Evolutionary conservation across 2,888 invertebrate genomes (phyloP).

Genomic region (Melieria crassipennis): DNA sequence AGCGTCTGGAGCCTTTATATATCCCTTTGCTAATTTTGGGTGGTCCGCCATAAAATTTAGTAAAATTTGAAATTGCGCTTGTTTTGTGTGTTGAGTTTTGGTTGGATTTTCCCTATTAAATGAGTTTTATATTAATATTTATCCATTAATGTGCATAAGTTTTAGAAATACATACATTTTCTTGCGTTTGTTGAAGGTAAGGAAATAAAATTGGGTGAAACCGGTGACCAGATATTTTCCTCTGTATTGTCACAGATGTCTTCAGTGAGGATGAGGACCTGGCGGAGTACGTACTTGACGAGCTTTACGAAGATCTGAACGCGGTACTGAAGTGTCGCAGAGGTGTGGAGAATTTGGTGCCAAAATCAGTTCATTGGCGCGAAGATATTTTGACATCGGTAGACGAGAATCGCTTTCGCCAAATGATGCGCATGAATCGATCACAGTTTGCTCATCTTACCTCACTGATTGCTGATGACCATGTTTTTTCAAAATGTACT

Average conservation of each 20-base stretch:
- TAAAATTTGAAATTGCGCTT: too few relatives aligned
- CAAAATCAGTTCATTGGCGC: slow-evolving; percentile 29
- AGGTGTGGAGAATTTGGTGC: slow-evolving; percentile 28
- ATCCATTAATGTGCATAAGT: too few relatives aligned
- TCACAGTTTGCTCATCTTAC: slow-evolving; percentile 30
- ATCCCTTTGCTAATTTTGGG: too few relatives aligned
- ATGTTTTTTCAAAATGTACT: slow-evolving; percentile 30
- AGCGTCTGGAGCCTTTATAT: too few relatives aligned
- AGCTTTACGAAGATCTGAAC: slow-evolving; percentile 30
- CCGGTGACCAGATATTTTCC: too few relatives aligned
- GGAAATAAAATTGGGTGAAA: too few relatives aligned
- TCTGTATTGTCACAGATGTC: slow-evolving; percentile 17
- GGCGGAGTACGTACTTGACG: slow-evolving; percentile 21
- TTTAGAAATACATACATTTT: too few relatives aligned
- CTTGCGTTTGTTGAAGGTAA: too few relatives aligned
- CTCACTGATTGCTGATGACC: slow-evolving; percentile 27
- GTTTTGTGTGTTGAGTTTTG: too few relatives aligned
- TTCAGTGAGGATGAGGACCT: slow-evolving; percentile 29
- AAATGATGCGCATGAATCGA: slow-evolving; percentile 34
- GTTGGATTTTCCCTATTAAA: too few relatives aligned
- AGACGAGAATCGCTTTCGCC: slow-evolving; percentile 35
- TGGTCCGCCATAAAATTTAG: too few relatives aligned
- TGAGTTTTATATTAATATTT: too few relatives aligned
- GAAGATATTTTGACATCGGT: slow-evolving; percentile 33
- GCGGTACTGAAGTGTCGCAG: slow-evolving; percentile 28